Percentiles rank a stretch among this genome's conserved stretches.
Evolutionary conservation across 2,113 vertebrate species (phyloP).

Genomic region (Crotalus tigris): DNA sequence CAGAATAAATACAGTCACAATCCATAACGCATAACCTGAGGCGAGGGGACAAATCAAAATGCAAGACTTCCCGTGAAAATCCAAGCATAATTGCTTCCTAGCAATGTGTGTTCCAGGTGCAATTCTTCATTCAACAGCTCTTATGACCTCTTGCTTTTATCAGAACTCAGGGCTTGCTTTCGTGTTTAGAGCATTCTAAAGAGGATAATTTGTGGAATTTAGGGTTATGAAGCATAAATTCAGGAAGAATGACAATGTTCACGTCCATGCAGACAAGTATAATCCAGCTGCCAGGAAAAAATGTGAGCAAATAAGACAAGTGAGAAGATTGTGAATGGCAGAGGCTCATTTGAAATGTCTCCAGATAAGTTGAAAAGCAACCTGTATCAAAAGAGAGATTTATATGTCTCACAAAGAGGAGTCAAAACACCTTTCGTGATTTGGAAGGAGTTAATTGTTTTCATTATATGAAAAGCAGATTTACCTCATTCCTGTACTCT

Average conservation of each 20-base stretch:
- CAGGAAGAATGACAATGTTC: conserved; percentile 35
- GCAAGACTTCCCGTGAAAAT: neutral
- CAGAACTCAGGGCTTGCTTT: neutral
- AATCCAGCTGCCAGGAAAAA: conserved; percentile 44
- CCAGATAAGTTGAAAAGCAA: conserved; percentile 36
- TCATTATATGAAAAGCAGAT: neutral
- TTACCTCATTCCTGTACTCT: neutral
- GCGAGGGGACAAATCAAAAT: neutral
- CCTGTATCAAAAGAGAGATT: neutral
- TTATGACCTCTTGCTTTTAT: neutral
- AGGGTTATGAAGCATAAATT: conserved; percentile 52
- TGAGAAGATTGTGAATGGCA: conserved; percentile 58
- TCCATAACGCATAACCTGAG: neutral
- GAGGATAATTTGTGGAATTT: conserved; percentile 70
- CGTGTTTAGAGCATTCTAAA: neutral
- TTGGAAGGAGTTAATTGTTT: neutral
- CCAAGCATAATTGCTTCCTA: neutral
- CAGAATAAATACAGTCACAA: neutral
- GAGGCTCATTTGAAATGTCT: conserved; percentile 38
- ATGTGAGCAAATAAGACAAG: conserved; percentile 40
- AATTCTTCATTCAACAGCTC: neutral
- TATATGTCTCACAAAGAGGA: conserved; percentile 30
- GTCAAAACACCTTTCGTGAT: neutral
- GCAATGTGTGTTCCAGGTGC: neutral
- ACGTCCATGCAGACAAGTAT: conserved; percentile 34